phyloP scores from a whole-genome alignment of 2,888 invertebrate genomes.

The Andrena chrysosceles region DNA sequence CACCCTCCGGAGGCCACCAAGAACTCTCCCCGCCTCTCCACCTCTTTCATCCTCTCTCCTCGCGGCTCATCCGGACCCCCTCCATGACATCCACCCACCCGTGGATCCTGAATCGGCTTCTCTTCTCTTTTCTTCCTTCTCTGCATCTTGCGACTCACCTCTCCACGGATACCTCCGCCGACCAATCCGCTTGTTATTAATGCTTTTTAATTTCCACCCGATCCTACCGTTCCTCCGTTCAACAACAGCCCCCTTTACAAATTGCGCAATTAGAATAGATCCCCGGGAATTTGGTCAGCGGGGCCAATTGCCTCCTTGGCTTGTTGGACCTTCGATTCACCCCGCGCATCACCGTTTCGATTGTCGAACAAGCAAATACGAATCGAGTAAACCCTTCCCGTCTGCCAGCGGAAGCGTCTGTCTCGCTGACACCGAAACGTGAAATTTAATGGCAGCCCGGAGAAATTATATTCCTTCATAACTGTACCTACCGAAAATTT shows the following conservation, averaged over 20 bases:
- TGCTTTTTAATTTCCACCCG: slow-evolving; percentile 81
- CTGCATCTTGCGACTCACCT: slow-evolving; percentile 30
- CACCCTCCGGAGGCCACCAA: slow-evolving; percentile 69
- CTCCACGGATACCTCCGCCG: slow-evolving; percentile 31
- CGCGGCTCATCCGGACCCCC: slow-evolving; percentile 60
- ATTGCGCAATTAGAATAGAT: slow-evolving; percentile 78
- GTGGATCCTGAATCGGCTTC: slow-evolving; percentile 42
- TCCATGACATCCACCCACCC: slow-evolving; percentile 58
- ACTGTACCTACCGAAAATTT: not conserved
- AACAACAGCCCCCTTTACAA: slow-evolving; percentile 72
- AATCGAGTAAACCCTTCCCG: too few species aligned
- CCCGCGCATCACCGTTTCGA: not conserved
- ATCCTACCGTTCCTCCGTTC: slow-evolving; percentile 62
- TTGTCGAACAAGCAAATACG: too few species aligned
- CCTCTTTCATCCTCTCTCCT: slow-evolving; percentile 58
- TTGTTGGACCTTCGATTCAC: not conserved
- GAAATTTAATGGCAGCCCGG: too few species aligned
- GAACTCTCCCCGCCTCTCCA: slow-evolving; percentile 41
- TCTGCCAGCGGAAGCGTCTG: too few species aligned
- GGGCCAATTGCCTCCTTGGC: slow-evolving; percentile 39
- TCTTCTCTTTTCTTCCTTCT: slow-evolving; percentile 31
- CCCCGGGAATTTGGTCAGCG: slow-evolving; percentile 53
- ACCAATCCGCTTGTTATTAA: slow-evolving; percentile 75
- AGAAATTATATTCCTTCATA: not conserved
- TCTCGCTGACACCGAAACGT: too few species aligned